Evolutionary conservation across 2,113 vertebrate genomes (phyloP).

Genomic region (Leucoraja erinaceus): DNA sequence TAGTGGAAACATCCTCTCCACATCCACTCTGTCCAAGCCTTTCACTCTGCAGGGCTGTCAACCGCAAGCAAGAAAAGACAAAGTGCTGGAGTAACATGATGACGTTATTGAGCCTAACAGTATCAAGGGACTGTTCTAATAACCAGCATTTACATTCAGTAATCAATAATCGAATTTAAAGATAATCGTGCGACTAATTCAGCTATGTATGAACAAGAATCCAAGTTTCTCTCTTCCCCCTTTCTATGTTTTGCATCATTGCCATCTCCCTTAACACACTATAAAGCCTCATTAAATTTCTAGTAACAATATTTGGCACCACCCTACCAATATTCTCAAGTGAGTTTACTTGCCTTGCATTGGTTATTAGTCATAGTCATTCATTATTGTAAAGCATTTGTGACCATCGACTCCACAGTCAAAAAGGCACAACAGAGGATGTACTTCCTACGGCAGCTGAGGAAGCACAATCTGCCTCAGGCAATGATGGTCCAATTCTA

Average conservation of each 20-base stretch:
- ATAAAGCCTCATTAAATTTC: background rate
- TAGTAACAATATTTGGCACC: background rate
- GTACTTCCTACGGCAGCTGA: no score
- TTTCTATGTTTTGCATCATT: background rate
- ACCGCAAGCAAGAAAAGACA: background rate
- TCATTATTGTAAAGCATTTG: background rate
- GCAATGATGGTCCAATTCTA: no score
- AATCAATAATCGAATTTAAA: background rate
- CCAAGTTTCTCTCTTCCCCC: background rate
- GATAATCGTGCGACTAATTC: background rate
- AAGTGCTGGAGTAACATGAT: no score
- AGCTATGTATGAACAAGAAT: background rate
- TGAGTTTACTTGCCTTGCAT: background rate
- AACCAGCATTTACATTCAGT: background rate
- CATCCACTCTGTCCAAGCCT: no score
- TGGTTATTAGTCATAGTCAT: background rate
- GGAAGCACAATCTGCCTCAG: no score
- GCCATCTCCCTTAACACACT: background rate
- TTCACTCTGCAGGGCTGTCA: background rate
- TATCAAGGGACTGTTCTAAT: background rate
- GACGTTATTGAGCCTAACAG: background rate
- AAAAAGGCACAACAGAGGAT: no score
- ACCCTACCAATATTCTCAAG: background rate
- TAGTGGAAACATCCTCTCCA: no score
- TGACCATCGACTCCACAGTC: no score